A percentile compares a stretch with the other conserved stretches of the same genome.
phyloP scores from a whole-genome alignment of 2,888 invertebrate species.

The Dendrolimus pini region DNA sequence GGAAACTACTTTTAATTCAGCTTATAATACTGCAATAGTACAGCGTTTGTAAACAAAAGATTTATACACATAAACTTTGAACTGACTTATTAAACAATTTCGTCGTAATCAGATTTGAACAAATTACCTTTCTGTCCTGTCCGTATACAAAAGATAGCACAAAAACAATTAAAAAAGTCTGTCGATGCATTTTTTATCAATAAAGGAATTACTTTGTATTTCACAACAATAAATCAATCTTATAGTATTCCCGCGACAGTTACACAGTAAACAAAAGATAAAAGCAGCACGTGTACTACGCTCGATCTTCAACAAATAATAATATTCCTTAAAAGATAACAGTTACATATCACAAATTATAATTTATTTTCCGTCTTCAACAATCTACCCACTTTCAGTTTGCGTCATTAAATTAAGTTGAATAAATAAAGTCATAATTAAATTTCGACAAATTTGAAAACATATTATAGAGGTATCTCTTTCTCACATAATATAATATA shows the following conservation, averaged over 20 bases:
- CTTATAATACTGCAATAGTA: no score
- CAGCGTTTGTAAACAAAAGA: no score
- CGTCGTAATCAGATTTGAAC: slow-evolving; percentile 3
- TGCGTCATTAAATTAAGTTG: neutral
- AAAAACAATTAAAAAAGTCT: slow-evolving; percentile 34
- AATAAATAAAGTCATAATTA: no score
- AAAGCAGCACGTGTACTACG: slow-evolving; percentile 39
- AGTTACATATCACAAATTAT: neutral
- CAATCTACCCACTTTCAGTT: neutral
- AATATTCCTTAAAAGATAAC: neutral
- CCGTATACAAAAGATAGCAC: slow-evolving; percentile 34
- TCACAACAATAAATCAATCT: slow-evolving; percentile 27
- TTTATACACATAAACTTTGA: no score
- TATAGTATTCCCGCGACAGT: slow-evolving; percentile 23
- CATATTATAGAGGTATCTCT: no score
- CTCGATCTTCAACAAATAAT: slow-evolving; percentile 3
- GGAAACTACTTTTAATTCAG: no score
- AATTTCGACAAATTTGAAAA: no score
- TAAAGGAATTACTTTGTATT: slow-evolving; percentile 35
- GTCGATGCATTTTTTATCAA: slow-evolving; percentile 35
- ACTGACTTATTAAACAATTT: neutral
- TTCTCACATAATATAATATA: no score
- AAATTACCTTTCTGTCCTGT: slow-evolving; percentile 54
- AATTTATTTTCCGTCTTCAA: neutral
- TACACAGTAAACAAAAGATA: slow-evolving; percentile 46